Evolutionary conservation across 2,888 invertebrate genomes (phyloP), one percentile per base, ranked within the genome.

Genomic region (Drosophila affinis): DNA sequence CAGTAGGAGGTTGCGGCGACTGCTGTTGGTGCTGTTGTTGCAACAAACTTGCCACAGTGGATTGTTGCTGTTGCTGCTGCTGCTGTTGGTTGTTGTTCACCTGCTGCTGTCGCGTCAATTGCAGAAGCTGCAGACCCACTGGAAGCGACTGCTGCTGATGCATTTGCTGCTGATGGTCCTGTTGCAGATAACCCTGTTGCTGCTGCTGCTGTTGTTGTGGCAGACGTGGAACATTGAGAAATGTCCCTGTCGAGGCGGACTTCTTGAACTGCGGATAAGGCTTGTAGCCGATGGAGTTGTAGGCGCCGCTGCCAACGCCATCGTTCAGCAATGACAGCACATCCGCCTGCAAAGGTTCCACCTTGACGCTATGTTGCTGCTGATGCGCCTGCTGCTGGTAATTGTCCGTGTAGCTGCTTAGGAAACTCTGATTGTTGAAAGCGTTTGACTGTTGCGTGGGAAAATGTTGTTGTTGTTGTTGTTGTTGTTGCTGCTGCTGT

Each of bases 201-300:
- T 75, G 79, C 24, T 86, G 87, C 17, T 76, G 86, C 21, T 83
- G 64, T 10, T 75, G 76, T 27, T 62, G 75, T 47, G 63, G 61
- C 51, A 78, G 47, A 3, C 89, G 78, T 46, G 89, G 84, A 34
- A 91, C 79, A 77, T 90, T 91, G 9, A 91, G 79, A 67, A 90
- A 91, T 7, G 89, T 86, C 34, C 91, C 91, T 9, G 91, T 90
- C 3, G 92, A 91, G 2, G 91, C 84, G 1, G 91, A 91, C 67
- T 92, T 92, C 56, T 91, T 91, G 49, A 91, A 90, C 65, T 78
- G 90, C 51, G 89, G 89, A 81, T 91, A 92, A 17, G 91, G 90
- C 62, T 91, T 92, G 60, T 90, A 91, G 39, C 90, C 81, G 12
- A 77, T 71, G 14, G 75, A 69, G 56, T 70, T 84, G 63, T 78